phyloP scores from a whole-genome alignment of 2,797 vertebrate genomes.

The Iguana delicatissima region DNA sequence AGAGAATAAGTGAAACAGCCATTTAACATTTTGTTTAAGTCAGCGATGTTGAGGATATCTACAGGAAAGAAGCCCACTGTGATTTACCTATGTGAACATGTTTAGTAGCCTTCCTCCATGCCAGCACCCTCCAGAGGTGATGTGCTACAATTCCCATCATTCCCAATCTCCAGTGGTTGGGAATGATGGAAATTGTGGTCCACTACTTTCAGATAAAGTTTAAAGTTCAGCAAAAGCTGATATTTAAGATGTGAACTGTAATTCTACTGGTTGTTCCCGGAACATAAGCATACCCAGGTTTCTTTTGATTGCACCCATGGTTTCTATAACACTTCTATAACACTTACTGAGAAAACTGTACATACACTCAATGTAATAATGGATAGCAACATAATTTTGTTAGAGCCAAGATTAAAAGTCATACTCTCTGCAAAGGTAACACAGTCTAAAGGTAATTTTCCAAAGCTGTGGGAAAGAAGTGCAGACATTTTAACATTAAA shows the following conservation, averaged over 20 bases:
- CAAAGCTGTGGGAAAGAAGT: neutral
- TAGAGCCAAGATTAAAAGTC: neutral
- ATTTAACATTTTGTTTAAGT: neutral
- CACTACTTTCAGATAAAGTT: neutral
- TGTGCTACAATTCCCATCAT: neutral
- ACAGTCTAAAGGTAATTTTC: neutral
- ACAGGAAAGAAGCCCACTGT: neutral
- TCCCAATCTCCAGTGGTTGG: neutral
- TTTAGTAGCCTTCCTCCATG: too few relatives aligned
- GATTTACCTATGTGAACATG: neutral
- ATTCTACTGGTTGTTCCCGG: too few relatives aligned
- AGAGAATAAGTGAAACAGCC: too few relatives aligned
- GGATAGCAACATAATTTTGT: neutral
- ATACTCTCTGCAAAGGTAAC: neutral
- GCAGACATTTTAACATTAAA: neutral
- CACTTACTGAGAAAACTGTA: neutral
- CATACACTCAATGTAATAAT: neutral
- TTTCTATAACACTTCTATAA: neutral
- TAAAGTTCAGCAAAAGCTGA: neutral
- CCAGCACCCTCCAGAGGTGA: too few relatives aligned
- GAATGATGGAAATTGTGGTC: neutral
- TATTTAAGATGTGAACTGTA: neutral
- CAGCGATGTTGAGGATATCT: neutral
- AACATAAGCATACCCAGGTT: neutral
- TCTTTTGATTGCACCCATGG: neutral